Conservation (phyloP, 1,140 invertebrate genomes). For the Cyrtorhinus lividipennis region DNA sequence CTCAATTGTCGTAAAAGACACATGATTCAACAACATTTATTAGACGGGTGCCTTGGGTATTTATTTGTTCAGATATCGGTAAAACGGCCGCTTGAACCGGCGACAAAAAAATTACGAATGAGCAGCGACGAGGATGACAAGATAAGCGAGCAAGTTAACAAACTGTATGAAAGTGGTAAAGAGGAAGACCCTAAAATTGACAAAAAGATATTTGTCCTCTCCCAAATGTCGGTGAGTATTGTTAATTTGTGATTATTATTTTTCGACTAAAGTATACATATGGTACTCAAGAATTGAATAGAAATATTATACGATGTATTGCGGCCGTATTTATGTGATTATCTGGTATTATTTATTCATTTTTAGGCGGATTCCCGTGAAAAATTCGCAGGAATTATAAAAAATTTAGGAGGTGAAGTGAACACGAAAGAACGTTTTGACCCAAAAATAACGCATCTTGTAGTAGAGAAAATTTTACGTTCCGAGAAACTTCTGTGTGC, state of each 20-base stretch:
- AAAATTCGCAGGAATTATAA: conserved; percentile 38
- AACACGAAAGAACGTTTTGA: conserved; percentile 1
- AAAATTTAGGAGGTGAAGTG: conserved; percentile 11
- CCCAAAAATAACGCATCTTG: conserved; percentile 51
- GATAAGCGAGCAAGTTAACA: not conserved
- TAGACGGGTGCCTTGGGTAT: too few relatives aligned
- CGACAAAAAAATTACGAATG: not conserved
- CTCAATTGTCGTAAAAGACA: too few relatives aligned
- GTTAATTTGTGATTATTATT: too few relatives aligned
- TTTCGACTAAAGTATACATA: too few relatives aligned
- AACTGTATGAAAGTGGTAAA: not conserved
- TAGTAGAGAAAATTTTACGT: conserved; percentile 53
- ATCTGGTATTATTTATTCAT: too few relatives aligned
- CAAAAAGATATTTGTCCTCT: conserved; percentile 15
- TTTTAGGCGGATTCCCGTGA: conserved; percentile 31
- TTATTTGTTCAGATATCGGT: not conserved
- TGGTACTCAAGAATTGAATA: too few relatives aligned
- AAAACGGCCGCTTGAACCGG: not conserved
- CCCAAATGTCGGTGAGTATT: conserved; percentile 20
- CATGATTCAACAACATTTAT: too few relatives aligned
- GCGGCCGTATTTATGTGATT: too few relatives aligned
- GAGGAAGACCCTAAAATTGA: not conserved
- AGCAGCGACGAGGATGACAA: not conserved
- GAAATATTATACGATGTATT: too few relatives aligned
- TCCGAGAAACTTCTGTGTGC: conserved; percentile 75